These are phyloP conservation scores for Erebia epiphron DNA, from an alignment of 2,888 invertebrate genomes.

Conservation along the genomic window DNA sequence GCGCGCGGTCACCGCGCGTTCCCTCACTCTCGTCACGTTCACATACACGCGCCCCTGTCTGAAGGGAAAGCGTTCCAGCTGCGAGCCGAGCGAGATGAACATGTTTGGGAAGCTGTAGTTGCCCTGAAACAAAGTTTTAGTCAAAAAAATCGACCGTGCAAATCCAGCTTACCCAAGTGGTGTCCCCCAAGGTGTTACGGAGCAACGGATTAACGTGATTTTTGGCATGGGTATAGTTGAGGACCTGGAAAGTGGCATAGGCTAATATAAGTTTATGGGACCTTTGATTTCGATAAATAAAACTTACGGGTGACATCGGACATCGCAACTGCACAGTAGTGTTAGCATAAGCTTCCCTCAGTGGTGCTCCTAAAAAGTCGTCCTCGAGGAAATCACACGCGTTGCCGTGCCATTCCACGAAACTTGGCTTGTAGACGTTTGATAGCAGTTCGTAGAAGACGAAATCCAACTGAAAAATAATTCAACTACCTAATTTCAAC, in stretches of 20 bases:
- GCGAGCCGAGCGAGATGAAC: neutral
- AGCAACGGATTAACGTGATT: no score
- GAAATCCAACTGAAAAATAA: slow-evolving; percentile 26
- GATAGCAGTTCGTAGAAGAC: slow-evolving; percentile 26
- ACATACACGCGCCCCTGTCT: neutral
- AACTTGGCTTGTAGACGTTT: slow-evolving; percentile 30
- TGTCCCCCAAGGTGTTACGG: no score
- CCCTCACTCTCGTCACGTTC: neutral
- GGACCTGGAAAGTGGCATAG: no score
- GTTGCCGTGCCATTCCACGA: slow-evolving; percentile 21
- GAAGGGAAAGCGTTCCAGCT: slow-evolving; percentile 7
- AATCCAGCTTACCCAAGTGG: no score
- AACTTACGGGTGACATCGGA: neutral
- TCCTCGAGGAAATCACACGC: neutral
- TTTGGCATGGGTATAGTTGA: no score
- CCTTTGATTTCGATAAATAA: no score
- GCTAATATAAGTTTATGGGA: no score
- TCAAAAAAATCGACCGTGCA: neutral
- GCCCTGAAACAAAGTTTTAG: neutral
- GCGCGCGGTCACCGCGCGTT: neutral
- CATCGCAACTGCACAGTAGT: neutral
- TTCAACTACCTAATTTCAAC: no score
- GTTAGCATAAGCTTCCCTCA: neutral
- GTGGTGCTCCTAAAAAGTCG: neutral
- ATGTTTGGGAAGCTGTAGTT: slow-evolving; percentile 3